These are phyloP conservation scores for Rhagologus leucostigma DNA, from an alignment of 2,113 vertebrate species.

Conservation along the genomic window DNA sequence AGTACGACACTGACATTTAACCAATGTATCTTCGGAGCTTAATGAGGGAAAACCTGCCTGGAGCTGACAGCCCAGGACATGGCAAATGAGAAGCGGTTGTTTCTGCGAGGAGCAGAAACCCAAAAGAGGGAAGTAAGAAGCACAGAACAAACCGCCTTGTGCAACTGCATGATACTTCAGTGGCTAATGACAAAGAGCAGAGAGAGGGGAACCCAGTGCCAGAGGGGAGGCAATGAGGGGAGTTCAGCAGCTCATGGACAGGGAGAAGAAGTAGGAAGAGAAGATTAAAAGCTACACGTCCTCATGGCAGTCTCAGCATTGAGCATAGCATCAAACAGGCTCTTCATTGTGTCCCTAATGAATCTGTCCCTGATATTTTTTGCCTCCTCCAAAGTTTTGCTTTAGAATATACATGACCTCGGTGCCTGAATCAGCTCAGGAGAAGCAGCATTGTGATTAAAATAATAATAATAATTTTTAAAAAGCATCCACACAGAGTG, in stretches of 20 bases:
- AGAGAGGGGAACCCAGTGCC: background rate
- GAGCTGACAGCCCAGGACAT: background rate
- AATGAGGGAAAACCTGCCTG: background rate
- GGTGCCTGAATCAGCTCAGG: background rate
- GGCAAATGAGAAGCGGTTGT: accelerated
- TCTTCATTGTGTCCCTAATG: background rate
- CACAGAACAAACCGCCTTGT: background rate
- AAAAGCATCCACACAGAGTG: background rate
- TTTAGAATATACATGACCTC: background rate
- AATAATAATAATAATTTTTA: background rate
- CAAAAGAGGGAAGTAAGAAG: background rate
- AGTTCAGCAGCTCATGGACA: background rate
- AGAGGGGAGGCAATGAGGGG: background rate
- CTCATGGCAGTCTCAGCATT: background rate
- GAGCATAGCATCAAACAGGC: background rate
- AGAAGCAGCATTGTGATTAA: background rate
- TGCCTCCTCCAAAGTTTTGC: background rate
- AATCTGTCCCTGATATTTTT: background rate
- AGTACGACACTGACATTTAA: background rate
- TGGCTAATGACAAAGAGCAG: accelerated
- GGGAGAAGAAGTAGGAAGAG: background rate
- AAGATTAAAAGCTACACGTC: background rate
- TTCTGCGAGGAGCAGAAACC: background rate
- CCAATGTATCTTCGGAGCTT: background rate
- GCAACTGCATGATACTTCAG: background rate